Conservation (phyloP, 2,888 invertebrate species). For the Xanthia icteritia region DNA sequence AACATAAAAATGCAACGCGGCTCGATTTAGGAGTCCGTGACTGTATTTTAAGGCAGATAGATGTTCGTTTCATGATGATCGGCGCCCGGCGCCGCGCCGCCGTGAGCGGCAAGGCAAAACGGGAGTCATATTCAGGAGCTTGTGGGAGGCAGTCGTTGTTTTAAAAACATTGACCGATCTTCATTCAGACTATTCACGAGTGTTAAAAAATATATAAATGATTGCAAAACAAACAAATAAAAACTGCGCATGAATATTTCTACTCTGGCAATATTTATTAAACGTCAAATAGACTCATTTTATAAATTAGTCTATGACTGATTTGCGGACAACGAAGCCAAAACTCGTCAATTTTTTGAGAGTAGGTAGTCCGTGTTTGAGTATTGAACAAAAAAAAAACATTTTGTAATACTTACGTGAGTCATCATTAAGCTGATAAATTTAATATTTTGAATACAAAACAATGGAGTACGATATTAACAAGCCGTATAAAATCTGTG, state of each 20-base stretch:
- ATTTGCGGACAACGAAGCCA: background rate
- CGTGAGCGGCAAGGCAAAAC: conserved; percentile 46
- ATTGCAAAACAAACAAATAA: conserved; percentile 12
- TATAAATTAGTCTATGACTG: too few relatives aligned
- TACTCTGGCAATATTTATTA: conserved; percentile 64
- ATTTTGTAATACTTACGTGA: conserved; percentile 13
- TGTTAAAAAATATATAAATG: background rate
- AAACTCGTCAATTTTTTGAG: conserved; percentile 32
- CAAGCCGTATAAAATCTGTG: conserved; percentile 95
- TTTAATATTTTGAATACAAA: conserved; percentile 19
- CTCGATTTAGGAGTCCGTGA: background rate
- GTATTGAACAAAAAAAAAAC: conserved; percentile 24
- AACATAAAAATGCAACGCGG: background rate
- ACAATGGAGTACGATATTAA: conserved; percentile 91
- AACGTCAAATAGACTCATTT: conserved; percentile 67
- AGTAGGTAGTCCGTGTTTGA: conserved; percentile 17
- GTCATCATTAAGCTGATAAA: conserved; percentile 6
- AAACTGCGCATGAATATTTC: conserved; percentile 44
- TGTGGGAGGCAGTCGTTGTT: conserved; percentile 73
- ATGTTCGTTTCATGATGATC: conserved; percentile 26
- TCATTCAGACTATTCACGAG: conserved; percentile 4
- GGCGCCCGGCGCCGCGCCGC: conserved; percentile 16
- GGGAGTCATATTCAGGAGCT: conserved; percentile 76
- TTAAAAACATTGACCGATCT: conserved; percentile 23
- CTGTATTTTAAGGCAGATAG: background rate